Base-by-base conservation (phyloP, 2,888 invertebrate species). In the Dendrolimus houi region DNA sequence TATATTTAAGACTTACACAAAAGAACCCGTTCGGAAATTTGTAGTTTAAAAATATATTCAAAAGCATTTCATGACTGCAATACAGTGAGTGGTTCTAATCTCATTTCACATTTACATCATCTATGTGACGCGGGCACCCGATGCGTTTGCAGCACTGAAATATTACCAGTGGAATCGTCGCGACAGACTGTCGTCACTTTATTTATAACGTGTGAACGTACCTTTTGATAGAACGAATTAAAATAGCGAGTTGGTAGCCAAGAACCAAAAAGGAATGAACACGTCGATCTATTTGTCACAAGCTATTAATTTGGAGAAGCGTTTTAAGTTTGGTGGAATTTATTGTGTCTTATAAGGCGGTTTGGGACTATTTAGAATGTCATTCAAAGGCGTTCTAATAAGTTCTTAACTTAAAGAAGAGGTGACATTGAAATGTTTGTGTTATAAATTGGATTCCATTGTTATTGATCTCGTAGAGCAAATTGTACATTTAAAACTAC, bases 131-230 rank as follows among this genome's bases (percentile, higher is more conserved):
- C 63, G 80, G 70, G 75, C 74, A 68, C 72, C 67, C 75, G 72
- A 74, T 81, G 76, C 75, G 78, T 79, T 77, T 73, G 71, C 75
- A 74, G 75, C 81, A 79, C 76, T 88, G 87, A 89, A 79, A 88
- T 88, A 88, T 89, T 88, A 82, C 87, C 63, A 65, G 65, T 69
- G 71, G 81, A 83, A 85, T 86, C 85, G 85, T 73, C 78, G 71
- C 80, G 89, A 88, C 89, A 85, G 80, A 75, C 70, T 72, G 73
- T 75, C 75, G 72, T 68, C 73, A 64, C 74, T 81, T 85, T 87
- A 87, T 88, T 86, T 87, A 87, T 87, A 86, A 79, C 81, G 79
- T 80, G 81, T 74, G 74, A 81, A 81, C 77, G 73, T 72, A 71
- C 67, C 73, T 70, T 79, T 83, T 79, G 83, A 84, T 83, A 77